Evolutionary conservation across 2,113 vertebrate species (phyloP), one percentile per base, ranked within the genome.

Genomic region (pig (Sus scrofa)): DNA sequence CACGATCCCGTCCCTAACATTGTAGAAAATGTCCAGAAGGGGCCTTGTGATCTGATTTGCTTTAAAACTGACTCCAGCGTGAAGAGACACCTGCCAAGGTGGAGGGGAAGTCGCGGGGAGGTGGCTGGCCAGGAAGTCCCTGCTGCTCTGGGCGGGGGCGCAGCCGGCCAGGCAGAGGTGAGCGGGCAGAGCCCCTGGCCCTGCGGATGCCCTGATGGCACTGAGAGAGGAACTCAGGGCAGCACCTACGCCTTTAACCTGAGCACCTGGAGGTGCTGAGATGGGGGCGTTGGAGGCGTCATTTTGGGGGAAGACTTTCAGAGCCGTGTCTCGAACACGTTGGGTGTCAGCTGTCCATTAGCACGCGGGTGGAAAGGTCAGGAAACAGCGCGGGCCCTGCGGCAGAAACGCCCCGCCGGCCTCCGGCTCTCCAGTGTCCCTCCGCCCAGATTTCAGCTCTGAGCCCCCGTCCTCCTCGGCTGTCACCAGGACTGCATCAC

Each of bases 331-430:
- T 24, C 3, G 32, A 56, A 20, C 75, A 78, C 32, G 1, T 44
- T 3, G 7, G 30, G 74, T 12, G 34, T 32, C 22, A 22, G 52
- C 4, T n/a, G 32, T n/a, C 75, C 19, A 0, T 34, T 15, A 20
- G 0, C 8, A 20, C n/a, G 19, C 20, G 0, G 74, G 52, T 0
- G 7, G 32, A 32, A 24, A 79, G 52, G 3, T 7, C 62, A 13
- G 26, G 32, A 24, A 20, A 26, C 65, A 32, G 0, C 4, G 26
- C 1, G 13, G 32, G 3, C 12, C 14, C 3, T 44, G 30, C 74
- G 0, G 27, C 27, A 2, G 27, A 32, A 19, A 3, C 0, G 44
- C 44, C 0, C 8, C 73, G 18, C 7, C 7, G 0, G 6, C 7
- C 18, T 19, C 4, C 4, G 24, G 3, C 39, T 26, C 73, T 26